Conservation (phyloP, 2,113 vertebrate species). For the Periophthalmodon schlosseri region DNA sequence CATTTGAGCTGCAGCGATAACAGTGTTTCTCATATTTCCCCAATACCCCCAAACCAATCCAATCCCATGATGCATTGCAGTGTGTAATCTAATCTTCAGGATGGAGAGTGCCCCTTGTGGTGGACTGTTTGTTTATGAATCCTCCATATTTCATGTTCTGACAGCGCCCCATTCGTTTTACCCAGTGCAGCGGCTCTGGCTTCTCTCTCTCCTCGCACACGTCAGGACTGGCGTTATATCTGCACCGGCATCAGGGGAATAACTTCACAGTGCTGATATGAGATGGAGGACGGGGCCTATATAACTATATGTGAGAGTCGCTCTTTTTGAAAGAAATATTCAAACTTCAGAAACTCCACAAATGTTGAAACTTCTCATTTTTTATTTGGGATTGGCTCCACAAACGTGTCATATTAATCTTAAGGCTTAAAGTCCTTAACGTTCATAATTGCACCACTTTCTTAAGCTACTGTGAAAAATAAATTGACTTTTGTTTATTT, state of each 20-base stretch:
- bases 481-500: too few relatives aligned
- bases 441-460: too few relatives aligned
- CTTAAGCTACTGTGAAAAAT: too few relatives aligned
- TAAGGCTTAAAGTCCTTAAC: too few relatives aligned
- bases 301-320: too few relatives aligned
- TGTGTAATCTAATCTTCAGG: not conserved
- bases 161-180: constrained; percentile 7
- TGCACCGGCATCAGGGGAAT: constrained; percentile 39
- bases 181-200: constrained; percentile 16
- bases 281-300: too few relatives aligned
- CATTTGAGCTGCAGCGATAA: not conserved
- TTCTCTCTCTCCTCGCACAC: constrained; percentile 14
- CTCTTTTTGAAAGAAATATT: too few relatives aligned
- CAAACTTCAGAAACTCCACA: too few relatives aligned
- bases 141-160: constrained; percentile 36
- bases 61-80: constrained; percentile 1
- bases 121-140: constrained; percentile 27
- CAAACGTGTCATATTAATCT: too few relatives aligned
- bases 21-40: not conserved
- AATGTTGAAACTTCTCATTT: too few relatives aligned
- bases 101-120: not conserved
- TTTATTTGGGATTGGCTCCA: too few relatives aligned
- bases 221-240: constrained; percentile 37
- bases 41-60: constrained; percentile 5
- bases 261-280: constrained; percentile 34